Base-by-base conservation (phyloP, 2,888 invertebrate species). In the Drepanosiphum platanoidis region DNA sequence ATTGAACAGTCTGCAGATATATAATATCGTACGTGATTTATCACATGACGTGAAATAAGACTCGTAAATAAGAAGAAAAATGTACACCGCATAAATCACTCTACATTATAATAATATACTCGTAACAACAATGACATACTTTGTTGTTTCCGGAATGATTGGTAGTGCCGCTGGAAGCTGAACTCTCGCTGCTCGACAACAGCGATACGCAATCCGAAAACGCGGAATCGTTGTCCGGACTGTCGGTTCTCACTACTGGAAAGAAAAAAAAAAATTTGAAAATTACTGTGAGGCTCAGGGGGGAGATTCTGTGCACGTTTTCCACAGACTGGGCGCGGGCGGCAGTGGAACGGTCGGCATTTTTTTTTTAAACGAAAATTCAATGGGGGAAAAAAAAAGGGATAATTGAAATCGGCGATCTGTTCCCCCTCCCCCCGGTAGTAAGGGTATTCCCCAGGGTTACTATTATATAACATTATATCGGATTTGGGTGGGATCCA, bases 221-320 rank as follows among this genome's bases (percentile, higher is more conserved):
- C 27, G 98, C 99, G 18, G 98, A 98, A 91, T 99, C 99, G 90
- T 97, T 98, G 90, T 98, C 98, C 0, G 98, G 98, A 82, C 97
- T 97, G 89, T 98, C 97, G 22, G 96, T 95, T 87, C 96, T 92
- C n/a, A 91, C 89, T 72, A 90, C 91, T 88, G 68, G 22, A 15
- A 84, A 64, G 32, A 71, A 36, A 70, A 27, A 39, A 30, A 3
- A 30, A 36, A 75, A 52, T 27, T 34, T 34, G 30, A 22, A 39
- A 0, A 39, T 66, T n/a, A n/a, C n/a, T n/a, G n/a, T n/a, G n/a
- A n/a, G n/a, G n/a, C n/a, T n/a, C n/a, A n/a, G n/a, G n/a, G n/a
- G n/a, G n/a, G n/a, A n/a, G n/a, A n/a, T n/a, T n/a, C n/a, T n/a
- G n/a, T n/a, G n/a, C n/a, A n/a, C n/a, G n/a, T n/a, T n/a, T n/a